phyloP scores from a whole-genome alignment of 1,140 invertebrate species.

The Bactericera cockerelli region DNA sequence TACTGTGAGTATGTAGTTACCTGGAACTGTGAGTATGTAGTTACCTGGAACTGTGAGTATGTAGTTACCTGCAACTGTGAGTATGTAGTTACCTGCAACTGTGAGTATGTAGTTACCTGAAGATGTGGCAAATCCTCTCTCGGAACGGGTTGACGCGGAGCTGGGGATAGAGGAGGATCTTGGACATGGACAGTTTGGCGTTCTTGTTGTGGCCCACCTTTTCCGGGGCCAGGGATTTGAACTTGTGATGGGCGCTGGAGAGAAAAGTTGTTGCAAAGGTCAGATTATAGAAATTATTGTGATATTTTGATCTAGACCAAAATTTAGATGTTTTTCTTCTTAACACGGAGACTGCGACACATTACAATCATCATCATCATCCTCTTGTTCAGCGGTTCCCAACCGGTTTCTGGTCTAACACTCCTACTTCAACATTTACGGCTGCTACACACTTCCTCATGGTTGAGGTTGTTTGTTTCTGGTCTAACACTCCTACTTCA shows the following conservation, averaged over 20 bases:
- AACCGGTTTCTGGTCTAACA: too few species aligned
- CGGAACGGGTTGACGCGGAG: slow-evolving; percentile 72
- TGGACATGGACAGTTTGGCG: slow-evolving; percentile 64
- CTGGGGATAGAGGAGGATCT: slow-evolving; percentile 63
- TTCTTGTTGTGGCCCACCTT: slow-evolving; percentile 71
- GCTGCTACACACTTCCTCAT: too few species aligned
- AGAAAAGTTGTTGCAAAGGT: slow-evolving; percentile 14
- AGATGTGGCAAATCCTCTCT: slow-evolving; percentile 79
- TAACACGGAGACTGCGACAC: too few species aligned
- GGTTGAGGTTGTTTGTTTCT: too few species aligned
- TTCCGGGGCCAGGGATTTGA: slow-evolving; percentile 65
- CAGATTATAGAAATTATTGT: neutral
- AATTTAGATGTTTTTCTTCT: neutral
- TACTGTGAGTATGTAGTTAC: too few species aligned
- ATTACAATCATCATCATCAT: slow-evolving; percentile 8
- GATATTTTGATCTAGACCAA: neutral
- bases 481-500: too few species aligned
- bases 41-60: too few species aligned
- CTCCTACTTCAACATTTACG: too few species aligned
- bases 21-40: too few species aligned
- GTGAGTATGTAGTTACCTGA: too few species aligned
- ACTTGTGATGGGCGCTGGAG: slow-evolving; percentile 71
- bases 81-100: too few species aligned
- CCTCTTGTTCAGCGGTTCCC: neutral
- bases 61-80: too few species aligned